These are phyloP conservation scores for Bos indicus DNA, from an alignment of 2,113 vertebrate genomes.

Conservation along the genomic window DNA sequence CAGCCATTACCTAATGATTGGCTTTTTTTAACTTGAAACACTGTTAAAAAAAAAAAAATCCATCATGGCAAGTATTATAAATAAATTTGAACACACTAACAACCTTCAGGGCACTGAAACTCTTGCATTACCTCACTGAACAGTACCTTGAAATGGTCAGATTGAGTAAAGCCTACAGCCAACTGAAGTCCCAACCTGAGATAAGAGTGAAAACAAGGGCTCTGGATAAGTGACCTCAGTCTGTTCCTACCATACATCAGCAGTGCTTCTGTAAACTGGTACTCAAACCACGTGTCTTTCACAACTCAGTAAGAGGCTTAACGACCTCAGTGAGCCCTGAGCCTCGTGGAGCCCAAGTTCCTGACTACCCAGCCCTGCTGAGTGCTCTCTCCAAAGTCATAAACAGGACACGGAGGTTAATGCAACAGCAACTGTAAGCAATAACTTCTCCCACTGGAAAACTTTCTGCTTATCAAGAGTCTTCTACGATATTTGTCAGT, in stretches of 20 bases:
- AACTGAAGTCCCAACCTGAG: background rate
- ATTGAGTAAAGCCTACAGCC: background rate
- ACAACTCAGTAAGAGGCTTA: too few species aligned
- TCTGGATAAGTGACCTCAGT: accelerated
- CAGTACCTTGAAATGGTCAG: background rate
- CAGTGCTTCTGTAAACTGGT: background rate
- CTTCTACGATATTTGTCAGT: background rate
- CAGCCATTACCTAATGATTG: background rate
- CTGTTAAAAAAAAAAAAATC: too few species aligned
- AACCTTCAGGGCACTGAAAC: background rate
- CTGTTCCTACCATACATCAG: accelerated
- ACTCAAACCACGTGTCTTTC: accelerated
- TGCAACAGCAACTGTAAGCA: background rate
- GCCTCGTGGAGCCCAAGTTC: too few species aligned
- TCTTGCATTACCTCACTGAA: background rate
- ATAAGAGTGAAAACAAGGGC: background rate
- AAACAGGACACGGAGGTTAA: accelerated
- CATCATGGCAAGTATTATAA: background rate
- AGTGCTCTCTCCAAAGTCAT: background rate
- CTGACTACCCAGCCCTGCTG: accelerated
- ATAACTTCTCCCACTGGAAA: accelerated
- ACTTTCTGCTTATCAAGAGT: background rate
- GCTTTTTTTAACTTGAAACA: background rate
- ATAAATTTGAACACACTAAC: background rate
- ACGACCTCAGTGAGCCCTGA: background rate